Conservation (phyloP, 2,113 vertebrate genomes). For the Atrichornis clamosus region DNA sequence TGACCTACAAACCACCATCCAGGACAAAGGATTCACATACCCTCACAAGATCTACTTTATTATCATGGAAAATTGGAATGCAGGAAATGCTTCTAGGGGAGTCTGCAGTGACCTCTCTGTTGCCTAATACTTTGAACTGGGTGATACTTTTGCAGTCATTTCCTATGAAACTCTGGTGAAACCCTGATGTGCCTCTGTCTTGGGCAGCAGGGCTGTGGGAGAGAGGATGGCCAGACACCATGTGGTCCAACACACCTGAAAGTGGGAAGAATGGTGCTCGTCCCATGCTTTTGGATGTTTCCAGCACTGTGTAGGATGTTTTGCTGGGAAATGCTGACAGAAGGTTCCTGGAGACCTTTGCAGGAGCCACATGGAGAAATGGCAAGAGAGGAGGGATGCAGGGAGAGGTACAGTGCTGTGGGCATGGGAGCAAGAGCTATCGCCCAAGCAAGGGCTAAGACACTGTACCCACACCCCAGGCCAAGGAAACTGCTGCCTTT, state of each 20-base stretch:
- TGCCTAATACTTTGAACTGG: background rate
- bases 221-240: background rate
- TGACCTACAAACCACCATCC: background rate
- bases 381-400: background rate
- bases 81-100: background rate
- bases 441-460: background rate
- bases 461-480: background rate
- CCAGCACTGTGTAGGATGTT: background rate
- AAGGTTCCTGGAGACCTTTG: background rate
- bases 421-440: background rate
- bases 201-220: background rate
- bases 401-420: background rate
- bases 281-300: background rate
- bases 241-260: background rate
- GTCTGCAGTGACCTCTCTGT: background rate
- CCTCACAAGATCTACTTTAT: background rate
- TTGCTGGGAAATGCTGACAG: background rate
- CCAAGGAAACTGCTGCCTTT: background rate
- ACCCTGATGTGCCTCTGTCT: background rate
- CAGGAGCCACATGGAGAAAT: background rate
- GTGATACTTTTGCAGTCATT: background rate
- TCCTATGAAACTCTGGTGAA: background rate
- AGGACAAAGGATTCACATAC: background rate
- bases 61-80: background rate
- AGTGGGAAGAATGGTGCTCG: background rate